Evolutionary conservation across 2,113 vertebrate genomes (phyloP).

Genomic region (Tinamus guttatus): DNA sequence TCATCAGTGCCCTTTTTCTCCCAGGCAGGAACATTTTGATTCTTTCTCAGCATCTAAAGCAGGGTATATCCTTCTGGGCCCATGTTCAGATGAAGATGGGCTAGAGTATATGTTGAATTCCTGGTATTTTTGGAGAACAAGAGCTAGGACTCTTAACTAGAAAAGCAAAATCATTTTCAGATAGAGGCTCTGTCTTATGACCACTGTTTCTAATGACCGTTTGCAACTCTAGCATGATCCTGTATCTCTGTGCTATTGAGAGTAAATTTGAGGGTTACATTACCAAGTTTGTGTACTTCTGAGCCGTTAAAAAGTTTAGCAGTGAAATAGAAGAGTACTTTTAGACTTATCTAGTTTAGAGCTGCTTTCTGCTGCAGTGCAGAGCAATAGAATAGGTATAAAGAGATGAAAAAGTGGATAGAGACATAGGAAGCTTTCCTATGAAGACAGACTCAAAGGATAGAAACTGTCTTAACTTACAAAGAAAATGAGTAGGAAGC

Average conservation of each 20-base stretch:
- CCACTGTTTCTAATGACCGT: background rate
- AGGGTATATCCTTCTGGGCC: background rate
- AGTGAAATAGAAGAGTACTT: background rate
- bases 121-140: background rate
- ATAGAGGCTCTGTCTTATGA: background rate
- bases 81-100: rapidly evolving
- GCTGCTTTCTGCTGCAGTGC: background rate
- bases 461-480: background rate
- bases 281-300: background rate
- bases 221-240: background rate
- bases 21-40: background rate
- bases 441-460: background rate
- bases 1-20: background rate
- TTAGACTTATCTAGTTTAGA: background rate
- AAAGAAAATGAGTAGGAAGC: background rate
- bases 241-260: background rate
- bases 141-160: background rate
- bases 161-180: background rate
- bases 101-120: background rate
- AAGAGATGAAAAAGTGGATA: background rate
- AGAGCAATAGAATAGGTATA: background rate
- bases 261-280: background rate
- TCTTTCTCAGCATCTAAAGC: background rate
- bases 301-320: background rate
- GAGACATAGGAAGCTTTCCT: background rate